Conservation (phyloP, 2,888 invertebrate species). For the Tribolium freemani region DNA sequence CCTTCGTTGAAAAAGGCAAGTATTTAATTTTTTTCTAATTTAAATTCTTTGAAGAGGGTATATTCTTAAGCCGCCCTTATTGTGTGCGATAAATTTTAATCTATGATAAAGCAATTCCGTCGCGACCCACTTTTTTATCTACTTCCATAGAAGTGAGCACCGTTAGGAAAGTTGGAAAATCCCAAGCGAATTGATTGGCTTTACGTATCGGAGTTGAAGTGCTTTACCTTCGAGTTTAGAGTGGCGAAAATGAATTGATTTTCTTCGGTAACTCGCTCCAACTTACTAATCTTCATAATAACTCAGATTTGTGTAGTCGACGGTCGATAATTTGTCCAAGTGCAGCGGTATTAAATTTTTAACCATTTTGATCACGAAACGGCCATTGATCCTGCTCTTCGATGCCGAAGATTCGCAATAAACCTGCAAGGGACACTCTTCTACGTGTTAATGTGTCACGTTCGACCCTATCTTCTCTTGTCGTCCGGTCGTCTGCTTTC, state of each 20-base stretch:
- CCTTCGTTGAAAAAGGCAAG: conserved; percentile 61
- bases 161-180: conserved; percentile 56
- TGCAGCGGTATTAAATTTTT: conserved; percentile 61
- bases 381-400: conserved; percentile 58
- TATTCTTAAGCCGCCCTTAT: conserved; percentile 7
- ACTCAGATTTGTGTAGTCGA: conserved; percentile 46
- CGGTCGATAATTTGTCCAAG: conserved; percentile 38
- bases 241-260: conserved; percentile 54
- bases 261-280: conserved; percentile 45
- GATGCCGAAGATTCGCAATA: conserved; percentile 43
- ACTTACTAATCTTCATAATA: conserved; percentile 51
- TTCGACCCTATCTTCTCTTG: conserved; percentile 59
- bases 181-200: conserved; percentile 63
- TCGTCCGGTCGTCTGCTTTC: conserved; percentile 54
- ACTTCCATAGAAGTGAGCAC: conserved; percentile 17
- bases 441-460: conserved; percentile 67
- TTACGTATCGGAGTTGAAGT: conserved; percentile 61
- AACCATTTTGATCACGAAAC: conserved; percentile 62
- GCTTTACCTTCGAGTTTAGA: conserved; percentile 57
- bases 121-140: conserved; percentile 39
- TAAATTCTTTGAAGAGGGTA: not conserved
- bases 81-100: conserved; percentile 37
- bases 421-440: conserved; percentile 46
- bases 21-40: conserved; percentile 17
- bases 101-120: conserved; percentile 38